Percentiles rank a stretch among this genome's conserved stretches.
These are phyloP conservation scores for Platysteira castanea DNA, from an alignment of 2,113 vertebrate species.

Conservation along the genomic window DNA sequence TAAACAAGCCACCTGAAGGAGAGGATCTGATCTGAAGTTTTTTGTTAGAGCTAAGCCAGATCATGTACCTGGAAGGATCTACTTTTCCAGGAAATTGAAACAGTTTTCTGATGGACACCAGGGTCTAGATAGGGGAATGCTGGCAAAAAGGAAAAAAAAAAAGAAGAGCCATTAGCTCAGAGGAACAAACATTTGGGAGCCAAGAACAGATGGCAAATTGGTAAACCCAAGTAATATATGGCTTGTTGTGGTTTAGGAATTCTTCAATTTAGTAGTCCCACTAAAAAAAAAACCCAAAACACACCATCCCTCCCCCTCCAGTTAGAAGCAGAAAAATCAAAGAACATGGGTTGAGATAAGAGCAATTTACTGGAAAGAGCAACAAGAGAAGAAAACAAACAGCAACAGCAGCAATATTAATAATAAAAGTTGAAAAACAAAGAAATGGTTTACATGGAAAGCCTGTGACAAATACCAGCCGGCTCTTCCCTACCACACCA, in stretches of 20 bases:
- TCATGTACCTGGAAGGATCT: neutral
- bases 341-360: neutral
- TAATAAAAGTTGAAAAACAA: neutral
- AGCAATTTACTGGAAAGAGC: neutral
- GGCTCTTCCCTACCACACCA: neutral
- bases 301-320: fast-evolving
- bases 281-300: neutral
- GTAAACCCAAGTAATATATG: neutral
- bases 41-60: neutral
- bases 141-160: neutral
- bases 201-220: neutral
- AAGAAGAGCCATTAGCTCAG: neutral
- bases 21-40: neutral
- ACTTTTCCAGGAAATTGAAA: neutral
- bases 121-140: neutral
- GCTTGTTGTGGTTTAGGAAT: neutral
- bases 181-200: neutral
- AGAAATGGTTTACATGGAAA: neutral
- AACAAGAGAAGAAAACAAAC: neutral
- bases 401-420: neutral
- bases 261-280: neutral
- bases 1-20: neutral
- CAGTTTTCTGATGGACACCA: neutral
- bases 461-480: fast-evolving
- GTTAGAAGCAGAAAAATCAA: neutral